Base-by-base conservation (phyloP, 2,113 vertebrate genomes). In the Cynoglossus semilaevis region DNA sequence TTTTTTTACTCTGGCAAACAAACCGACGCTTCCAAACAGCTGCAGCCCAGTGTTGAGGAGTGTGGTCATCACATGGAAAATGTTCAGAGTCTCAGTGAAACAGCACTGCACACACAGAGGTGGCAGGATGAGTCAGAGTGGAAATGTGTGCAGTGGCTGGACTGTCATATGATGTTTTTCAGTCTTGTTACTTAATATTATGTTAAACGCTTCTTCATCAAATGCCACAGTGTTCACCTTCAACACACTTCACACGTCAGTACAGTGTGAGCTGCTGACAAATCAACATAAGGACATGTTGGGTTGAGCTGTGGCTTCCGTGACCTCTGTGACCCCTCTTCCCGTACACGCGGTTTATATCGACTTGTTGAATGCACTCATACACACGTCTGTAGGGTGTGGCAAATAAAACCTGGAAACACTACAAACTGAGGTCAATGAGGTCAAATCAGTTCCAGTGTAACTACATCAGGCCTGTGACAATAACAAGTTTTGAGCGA, bases 101-200 rank as follows among this genome's bases (percentile, higher is more conserved):
- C 53, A 43, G 68, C 62, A 63, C 51, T 66, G 67, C 69, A 80
- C 66, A 8, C 81, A 65, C 64, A 74, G 72, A 82, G 80, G 82
- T 81, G 73, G 74, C 58, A 70, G 68, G 66, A 82, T 88, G 86
- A 87, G 81, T 89, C 86, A 89, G 58, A 75, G 76, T 83, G 84
- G 85, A 87, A 89, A 86, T 60, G 82, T 75, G 76, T 51, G 70
- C 59, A 74, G 71, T 41, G 44, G 57, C 45, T 55, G 44, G 0
- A 17, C n/a, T 58, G 17, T 43, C n/a, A 53, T 38, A 15, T 57
- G 14, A 36, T 16, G 41, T 19, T 72, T 70, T 78, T 22, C 58
- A 70, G 19, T 40, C 69, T 15, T 36, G 15, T 46, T 67, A 15
- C 29, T 43, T 43, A 8, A 51, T 48, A 22, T 49, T 47, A 4